Evolutionary conservation across 2,113 vertebrate genomes (phyloP).

Genomic region (Oryzias javanicus): DNA sequence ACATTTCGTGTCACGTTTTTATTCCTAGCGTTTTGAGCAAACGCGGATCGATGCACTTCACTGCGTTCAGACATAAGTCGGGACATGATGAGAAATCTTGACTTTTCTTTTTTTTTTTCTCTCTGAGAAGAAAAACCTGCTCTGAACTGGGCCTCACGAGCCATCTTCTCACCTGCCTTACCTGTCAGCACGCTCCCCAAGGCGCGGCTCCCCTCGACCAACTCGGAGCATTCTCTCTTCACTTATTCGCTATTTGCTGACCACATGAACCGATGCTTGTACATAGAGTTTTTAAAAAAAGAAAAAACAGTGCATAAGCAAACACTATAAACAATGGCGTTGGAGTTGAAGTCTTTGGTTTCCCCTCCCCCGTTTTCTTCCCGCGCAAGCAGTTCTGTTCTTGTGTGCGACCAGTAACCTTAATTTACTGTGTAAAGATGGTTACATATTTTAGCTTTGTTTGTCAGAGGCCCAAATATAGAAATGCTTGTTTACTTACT

Average conservation of each 20-base stretch:
- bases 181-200: slow-evolving; percentile 85
- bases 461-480: slow-evolving; percentile 94
- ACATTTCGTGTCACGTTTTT: slow-evolving; percentile 41
- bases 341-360: slow-evolving; percentile 87
- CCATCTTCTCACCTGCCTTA: slow-evolving; percentile 92
- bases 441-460: slow-evolving; percentile 99
- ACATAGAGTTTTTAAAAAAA: slow-evolving; percentile 91
- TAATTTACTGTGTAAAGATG: slow-evolving; percentile 99
- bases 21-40: slow-evolving; percentile 42
- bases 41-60: slow-evolving; percentile 60
- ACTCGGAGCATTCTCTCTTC: slow-evolving; percentile 84
- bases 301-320: slow-evolving; percentile 77
- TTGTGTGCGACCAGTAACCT: slow-evolving; percentile 99
- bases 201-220: no score
- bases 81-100: slow-evolving; percentile 25
- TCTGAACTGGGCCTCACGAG: slow-evolving; percentile 78
- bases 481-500: slow-evolving; percentile 97
- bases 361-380: slow-evolving; percentile 42
- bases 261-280: slow-evolving; percentile 95
- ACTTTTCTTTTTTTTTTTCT: slow-evolving; percentile 50
- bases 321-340: slow-evolving; percentile 92
- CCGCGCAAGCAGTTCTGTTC: slow-evolving; percentile 99
- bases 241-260: slow-evolving; percentile 97
- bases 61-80: slow-evolving; percentile 46
- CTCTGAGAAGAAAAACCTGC: slow-evolving; percentile 51